Percentiles rank a stretch among this genome's conserved stretches.
These are phyloP conservation scores for Holocentrus rufus DNA, from an alignment of 2,797 vertebrate species.

Conservation along the genomic window DNA sequence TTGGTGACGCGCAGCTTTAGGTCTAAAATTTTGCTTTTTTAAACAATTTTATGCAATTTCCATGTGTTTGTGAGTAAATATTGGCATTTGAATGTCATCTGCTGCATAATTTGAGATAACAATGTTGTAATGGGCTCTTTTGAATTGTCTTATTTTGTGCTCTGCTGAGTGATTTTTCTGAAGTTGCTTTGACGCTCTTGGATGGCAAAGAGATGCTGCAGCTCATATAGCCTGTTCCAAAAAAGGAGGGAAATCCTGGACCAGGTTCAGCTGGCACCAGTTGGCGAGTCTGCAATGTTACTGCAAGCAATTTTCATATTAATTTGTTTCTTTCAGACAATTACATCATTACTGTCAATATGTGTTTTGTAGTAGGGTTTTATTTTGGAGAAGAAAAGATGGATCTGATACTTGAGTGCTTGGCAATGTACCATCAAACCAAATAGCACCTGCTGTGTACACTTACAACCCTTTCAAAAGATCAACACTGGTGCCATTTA, in stretches of 20 bases:
- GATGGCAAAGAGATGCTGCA: constrained; percentile 1
- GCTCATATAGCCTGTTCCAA: constrained; percentile 10
- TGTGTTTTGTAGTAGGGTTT: neutral
- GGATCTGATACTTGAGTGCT: neutral
- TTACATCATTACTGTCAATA: neutral
- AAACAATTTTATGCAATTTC: neutral
- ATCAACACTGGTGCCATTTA: constrained; percentile 9
- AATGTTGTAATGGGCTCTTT: no score
- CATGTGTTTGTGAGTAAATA: no score
- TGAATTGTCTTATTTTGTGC: neutral
- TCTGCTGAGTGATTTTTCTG: neutral
- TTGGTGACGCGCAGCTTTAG: no score
- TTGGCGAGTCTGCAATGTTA: constrained; percentile 10
- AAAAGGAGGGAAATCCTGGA: constrained; percentile 16
- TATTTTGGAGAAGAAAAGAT: neutral
- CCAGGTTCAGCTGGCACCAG: constrained; percentile 9
- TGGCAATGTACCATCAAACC: constrained; percentile 9
- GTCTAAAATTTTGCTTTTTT: no score
- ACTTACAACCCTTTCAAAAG: neutral
- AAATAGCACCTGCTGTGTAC: constrained; percentile 1
- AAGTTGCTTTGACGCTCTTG: neutral
- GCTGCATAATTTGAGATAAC: no score
- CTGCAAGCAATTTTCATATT: constrained; percentile 22
- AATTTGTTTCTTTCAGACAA: constrained; percentile 3
- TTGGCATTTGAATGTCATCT: no score